These are phyloP conservation scores for Pyrocoelia pectoralis DNA, from an alignment of 2,888 invertebrate genomes.

Conservation along the genomic window DNA sequence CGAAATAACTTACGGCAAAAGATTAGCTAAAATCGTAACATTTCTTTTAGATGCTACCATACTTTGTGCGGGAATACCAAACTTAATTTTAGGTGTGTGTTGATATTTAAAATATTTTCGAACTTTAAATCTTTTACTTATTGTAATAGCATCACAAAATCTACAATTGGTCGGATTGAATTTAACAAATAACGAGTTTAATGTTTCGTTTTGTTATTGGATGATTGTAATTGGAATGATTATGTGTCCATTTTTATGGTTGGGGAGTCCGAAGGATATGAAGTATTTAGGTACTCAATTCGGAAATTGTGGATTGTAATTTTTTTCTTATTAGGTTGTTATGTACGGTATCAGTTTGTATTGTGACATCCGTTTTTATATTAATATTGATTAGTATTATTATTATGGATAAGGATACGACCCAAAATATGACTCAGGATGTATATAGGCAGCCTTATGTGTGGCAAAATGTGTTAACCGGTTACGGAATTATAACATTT, in stretches of 20 bases:
- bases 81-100: slow-evolving; percentile 75
- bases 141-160: slow-evolving; percentile 80
- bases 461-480: slow-evolving; percentile 65
- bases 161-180: slow-evolving; percentile 79
- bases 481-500: slow-evolving; percentile 74
- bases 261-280: slow-evolving; percentile 92
- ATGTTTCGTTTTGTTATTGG: slow-evolving; percentile 85
- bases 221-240: slow-evolving; percentile 76
- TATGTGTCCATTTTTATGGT: slow-evolving; percentile 84
- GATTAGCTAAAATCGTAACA: slow-evolving; percentile 69
- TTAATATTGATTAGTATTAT: slow-evolving; percentile 70
- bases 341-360: slow-evolving; percentile 70
- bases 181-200: slow-evolving; percentile 69
- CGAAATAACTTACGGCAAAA: slow-evolving; percentile 58
- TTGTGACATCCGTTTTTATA: slow-evolving; percentile 70
- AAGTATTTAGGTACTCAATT: slow-evolving; percentile 69
- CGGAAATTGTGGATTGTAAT: no score
- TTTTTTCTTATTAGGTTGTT: slow-evolving; percentile 63
- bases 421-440: not conserved
- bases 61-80: slow-evolving; percentile 81
- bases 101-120: no score
- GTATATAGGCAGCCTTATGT: slow-evolving; percentile 40
- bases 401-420: not conserved
- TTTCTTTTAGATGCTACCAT: slow-evolving; percentile 77
- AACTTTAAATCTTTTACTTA: not conserved